Evolutionary conservation across 2,797 vertebrate species (phyloP).

Genomic region (Selene dorsalis): DNA sequence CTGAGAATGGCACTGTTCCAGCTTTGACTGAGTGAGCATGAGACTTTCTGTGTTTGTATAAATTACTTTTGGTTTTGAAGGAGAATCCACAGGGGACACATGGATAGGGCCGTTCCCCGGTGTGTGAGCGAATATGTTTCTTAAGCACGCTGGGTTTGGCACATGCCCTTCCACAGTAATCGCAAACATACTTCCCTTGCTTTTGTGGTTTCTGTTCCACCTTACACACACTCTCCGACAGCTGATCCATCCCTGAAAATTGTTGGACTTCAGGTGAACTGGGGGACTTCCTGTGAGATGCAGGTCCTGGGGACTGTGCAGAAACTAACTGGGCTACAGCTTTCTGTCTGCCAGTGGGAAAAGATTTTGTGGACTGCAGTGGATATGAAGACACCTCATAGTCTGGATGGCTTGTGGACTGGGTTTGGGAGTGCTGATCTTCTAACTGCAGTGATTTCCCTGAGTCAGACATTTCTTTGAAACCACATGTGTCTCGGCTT

Average conservation of each 20-base stretch:
- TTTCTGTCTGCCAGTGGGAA: slow-evolving; percentile 67
- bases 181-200: slow-evolving; percentile 97
- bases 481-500: slow-evolving; percentile 74
- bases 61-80: slow-evolving; percentile 99
- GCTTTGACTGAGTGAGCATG: slow-evolving; percentile 98
- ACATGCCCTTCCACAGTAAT: slow-evolving; percentile 98
- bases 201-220: slow-evolving; percentile 96
- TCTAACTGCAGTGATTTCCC: slow-evolving; percentile 87
- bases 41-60: slow-evolving; percentile 99
- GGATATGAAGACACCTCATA: slow-evolving; percentile 82
- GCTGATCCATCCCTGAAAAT: slow-evolving; percentile 89
- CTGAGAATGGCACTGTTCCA: slow-evolving; percentile 92
- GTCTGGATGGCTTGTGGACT: slow-evolving; percentile 72
- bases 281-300: slow-evolving; percentile 89
- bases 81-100: slow-evolving; percentile 98
- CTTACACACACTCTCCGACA: slow-evolving; percentile 88
- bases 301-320: slow-evolving; percentile 81
- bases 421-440: slow-evolving; percentile 86
- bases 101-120: slow-evolving; percentile 96
- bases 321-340: slow-evolving; percentile 42
- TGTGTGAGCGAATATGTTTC: slow-evolving; percentile 99
- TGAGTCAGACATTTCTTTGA: slow-evolving; percentile 87
- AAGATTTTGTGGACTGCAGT: slow-evolving; percentile 74
- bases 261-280: slow-evolving; percentile 87
- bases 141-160: slow-evolving; percentile 99